Conservation (phyloP, 2,113 vertebrate genomes). For the Zosterops hypoxanthus region DNA sequence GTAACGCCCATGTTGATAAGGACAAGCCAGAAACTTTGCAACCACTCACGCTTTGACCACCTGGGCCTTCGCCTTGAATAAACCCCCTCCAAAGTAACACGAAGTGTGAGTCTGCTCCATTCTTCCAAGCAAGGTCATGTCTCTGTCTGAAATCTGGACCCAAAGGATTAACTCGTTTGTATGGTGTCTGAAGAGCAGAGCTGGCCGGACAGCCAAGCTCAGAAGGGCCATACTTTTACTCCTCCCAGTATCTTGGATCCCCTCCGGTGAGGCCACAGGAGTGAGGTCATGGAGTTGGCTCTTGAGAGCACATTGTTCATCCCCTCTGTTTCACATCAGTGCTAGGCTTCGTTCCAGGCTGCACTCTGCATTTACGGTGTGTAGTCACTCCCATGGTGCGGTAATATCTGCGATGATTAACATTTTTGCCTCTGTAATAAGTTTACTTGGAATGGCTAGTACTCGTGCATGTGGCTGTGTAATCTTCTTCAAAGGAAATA, state of each 20-base stretch:
- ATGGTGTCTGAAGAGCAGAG: too few species aligned
- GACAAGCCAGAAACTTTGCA: too few species aligned
- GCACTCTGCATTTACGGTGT: background rate
- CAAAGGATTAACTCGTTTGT: too few species aligned
- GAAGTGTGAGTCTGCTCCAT: too few species aligned
- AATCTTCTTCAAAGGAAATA: background rate
- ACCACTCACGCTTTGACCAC: too few species aligned
- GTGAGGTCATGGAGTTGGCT: constrained; percentile 5
- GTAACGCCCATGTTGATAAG: too few species aligned
- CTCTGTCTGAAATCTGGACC: too few species aligned
- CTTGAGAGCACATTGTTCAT: background rate
- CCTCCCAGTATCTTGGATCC: background rate
- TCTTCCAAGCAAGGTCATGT: too few species aligned
- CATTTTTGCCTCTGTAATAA: constrained; percentile 1
- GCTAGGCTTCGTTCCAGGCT: background rate
- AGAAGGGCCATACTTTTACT: background rate
- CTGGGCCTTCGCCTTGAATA: too few species aligned
- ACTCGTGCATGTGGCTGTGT: background rate
- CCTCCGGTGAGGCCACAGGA: background rate
- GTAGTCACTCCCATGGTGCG: background rate
- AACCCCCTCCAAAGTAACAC: too few species aligned
- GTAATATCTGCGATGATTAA: background rate
- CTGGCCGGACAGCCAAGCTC: too few species aligned
- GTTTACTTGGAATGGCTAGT: background rate
- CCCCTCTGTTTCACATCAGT: background rate